phyloP scores from a whole-genome alignment of 2,797 vertebrate species.

The Geotria australis region DNA sequence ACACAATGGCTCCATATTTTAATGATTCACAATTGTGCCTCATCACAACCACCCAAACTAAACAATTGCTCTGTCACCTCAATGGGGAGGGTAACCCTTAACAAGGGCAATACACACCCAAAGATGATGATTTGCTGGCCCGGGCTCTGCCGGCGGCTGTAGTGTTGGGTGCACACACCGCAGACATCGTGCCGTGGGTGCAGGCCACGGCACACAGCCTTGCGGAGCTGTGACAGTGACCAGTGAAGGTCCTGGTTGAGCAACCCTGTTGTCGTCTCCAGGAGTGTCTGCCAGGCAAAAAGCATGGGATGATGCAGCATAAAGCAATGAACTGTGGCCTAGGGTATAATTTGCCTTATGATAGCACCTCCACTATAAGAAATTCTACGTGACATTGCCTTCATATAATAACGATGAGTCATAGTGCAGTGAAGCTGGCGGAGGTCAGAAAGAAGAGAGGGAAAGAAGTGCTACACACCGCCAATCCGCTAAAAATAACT shows the following conservation, averaged over 20 bases:
- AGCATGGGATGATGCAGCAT: neutral
- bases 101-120: constrained; percentile 19
- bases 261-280: constrained; percentile 75
- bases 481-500: too few relatives aligned
- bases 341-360: too few relatives aligned
- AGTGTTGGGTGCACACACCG: constrained; percentile 71
- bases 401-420: too few relatives aligned
- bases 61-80: neutral
- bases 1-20: too few relatives aligned
- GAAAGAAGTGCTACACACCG: too few relatives aligned
- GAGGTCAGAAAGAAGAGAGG: too few relatives aligned
- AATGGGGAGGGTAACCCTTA: constrained; percentile 1
- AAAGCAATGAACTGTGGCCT: too few relatives aligned
- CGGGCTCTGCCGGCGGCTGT: constrained; percentile 48
- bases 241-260: constrained; percentile 84
- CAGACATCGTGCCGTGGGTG: constrained; percentile 73
- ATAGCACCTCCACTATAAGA: too few relatives aligned
- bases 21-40: too few relatives aligned
- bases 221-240: constrained; percentile 61
- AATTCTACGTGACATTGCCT: too few relatives aligned
- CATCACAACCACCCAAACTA: neutral
- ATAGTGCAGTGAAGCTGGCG: too few relatives aligned
- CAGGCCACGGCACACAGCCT: constrained; percentile 46
- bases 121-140: constrained; percentile 68
- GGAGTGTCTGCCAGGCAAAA: constrained; percentile 29